A percentile compares a stretch with the other conserved stretches of the same genome.
Evolutionary conservation across 2,797 vertebrate genomes (phyloP).

Genomic region (Fistularia commersonii): DNA sequence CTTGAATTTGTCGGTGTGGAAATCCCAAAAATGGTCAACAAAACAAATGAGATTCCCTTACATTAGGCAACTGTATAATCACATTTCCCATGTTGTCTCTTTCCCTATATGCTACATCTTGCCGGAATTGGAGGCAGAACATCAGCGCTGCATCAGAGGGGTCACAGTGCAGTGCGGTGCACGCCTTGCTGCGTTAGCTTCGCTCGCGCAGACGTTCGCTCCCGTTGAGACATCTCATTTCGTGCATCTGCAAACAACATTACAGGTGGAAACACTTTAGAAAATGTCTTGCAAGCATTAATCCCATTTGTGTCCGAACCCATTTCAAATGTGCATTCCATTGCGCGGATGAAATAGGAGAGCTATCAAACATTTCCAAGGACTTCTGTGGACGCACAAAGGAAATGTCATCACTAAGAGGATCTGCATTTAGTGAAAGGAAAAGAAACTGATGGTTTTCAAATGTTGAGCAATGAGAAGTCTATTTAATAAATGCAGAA

Average conservation of each 20-base stretch:
- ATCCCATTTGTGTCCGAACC: constrained; percentile 71
- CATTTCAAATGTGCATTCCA: constrained; percentile 62
- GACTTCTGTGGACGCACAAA: constrained; percentile 55
- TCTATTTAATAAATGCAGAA: constrained; percentile 51
- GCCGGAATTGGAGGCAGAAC: constrained; percentile 36
- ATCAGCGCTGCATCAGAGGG: constrained; percentile 38
- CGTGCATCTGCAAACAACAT: constrained; percentile 70
- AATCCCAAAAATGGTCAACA: constrained; percentile 47
- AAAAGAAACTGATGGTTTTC: constrained; percentile 16
- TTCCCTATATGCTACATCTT: constrained; percentile 42
- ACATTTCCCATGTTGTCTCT: constrained; percentile 62
- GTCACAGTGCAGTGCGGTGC: constrained; percentile 47
- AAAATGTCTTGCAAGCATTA: constrained; percentile 69
- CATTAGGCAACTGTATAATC: constrained; percentile 67
- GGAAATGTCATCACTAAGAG: constrained; percentile 59
- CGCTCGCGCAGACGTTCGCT: constrained; percentile 44
- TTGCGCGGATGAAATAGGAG: constrained; percentile 70
- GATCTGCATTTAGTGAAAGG: constrained; percentile 37
- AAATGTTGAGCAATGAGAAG: constrained; percentile 23
- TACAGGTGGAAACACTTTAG: constrained; percentile 71
- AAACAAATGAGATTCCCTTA: constrained; percentile 70
- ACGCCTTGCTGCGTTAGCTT: constrained; percentile 41
- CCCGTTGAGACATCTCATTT: constrained; percentile 65
- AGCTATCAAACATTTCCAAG: constrained; percentile 53
- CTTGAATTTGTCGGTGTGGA: constrained; percentile 40